phyloP scores from a whole-genome alignment of 2,113 vertebrate species.

The Hylia prasina region DNA sequence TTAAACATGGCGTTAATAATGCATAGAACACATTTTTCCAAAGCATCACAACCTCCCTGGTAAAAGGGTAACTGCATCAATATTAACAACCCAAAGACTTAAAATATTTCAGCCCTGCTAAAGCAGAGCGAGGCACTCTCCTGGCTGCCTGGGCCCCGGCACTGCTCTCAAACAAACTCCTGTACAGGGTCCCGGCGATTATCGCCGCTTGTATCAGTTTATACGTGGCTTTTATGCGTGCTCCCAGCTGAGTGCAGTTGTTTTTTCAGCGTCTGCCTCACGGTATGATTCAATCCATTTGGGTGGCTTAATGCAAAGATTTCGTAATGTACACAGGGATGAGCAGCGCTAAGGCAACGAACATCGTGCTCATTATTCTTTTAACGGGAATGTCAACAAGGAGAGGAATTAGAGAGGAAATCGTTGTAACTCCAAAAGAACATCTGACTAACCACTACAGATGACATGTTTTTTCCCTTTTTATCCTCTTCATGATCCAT shows the following conservation, averaged over 20 bases:
- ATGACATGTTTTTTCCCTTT: slow-evolving; percentile 60
- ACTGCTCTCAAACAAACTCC: not conserved
- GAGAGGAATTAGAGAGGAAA: slow-evolving; percentile 65
- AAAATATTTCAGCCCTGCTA: not conserved
- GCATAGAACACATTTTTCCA: not conserved
- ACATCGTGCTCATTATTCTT: slow-evolving; percentile 63
- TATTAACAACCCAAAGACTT: slow-evolving; percentile 8
- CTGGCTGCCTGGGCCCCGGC: not conserved
- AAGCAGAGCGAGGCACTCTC: not conserved
- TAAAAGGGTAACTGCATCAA: slow-evolving; percentile 16
- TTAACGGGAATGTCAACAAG: slow-evolving; percentile 62
- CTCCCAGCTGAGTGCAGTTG: not conserved
- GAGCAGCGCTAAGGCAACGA: slow-evolving; percentile 10
- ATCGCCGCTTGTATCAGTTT: not conserved
- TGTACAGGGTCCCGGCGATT: not conserved
- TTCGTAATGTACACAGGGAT: slow-evolving; percentile 37
- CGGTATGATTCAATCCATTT: not conserved
- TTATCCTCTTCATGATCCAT: slow-evolving; percentile 59
- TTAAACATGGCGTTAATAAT: slow-evolving; percentile 28
- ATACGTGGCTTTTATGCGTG: not conserved
- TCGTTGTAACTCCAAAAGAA: slow-evolving; percentile 66
- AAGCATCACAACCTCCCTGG: not conserved
- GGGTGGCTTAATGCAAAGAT: slow-evolving; percentile 52
- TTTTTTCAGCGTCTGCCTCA: slow-evolving; percentile 30
- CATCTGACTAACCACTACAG: slow-evolving; percentile 63